These are phyloP conservation scores for Herpetotheres cachinnans DNA, from an alignment of 2,113 vertebrate species.

Conservation along the genomic window DNA sequence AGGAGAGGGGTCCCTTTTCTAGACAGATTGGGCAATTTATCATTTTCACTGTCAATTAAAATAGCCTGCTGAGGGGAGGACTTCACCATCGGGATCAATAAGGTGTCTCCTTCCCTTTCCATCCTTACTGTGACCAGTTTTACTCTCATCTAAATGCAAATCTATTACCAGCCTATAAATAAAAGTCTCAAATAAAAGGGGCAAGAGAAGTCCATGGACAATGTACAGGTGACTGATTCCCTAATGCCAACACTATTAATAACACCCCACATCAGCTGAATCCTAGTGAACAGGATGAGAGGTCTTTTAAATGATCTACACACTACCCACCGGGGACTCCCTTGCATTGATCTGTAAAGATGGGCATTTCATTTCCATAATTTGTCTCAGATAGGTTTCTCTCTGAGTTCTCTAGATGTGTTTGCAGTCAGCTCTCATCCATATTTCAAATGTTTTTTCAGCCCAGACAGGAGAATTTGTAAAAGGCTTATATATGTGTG, in stretches of 20 bases:
- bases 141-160: slow-evolving; percentile 27
- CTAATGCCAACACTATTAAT: background rate
- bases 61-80: background rate
- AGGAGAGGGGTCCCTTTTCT: background rate
- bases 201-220: background rate
- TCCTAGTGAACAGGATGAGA: background rate
- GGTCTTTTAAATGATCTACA: slow-evolving; percentile 33
- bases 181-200: background rate
- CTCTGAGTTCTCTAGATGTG: background rate
- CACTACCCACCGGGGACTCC: background rate
- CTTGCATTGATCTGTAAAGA: slow-evolving; percentile 39
- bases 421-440: slow-evolving; percentile 11
- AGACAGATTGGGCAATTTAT: background rate
- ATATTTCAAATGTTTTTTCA: background rate
- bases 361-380: slow-evolving; percentile 49
- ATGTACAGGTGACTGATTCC: background rate
- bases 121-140: background rate
- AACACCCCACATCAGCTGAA: background rate
- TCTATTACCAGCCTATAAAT: background rate
- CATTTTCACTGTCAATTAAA: background rate
- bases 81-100: background rate
- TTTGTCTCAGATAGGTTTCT: background rate
- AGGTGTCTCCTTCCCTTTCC: background rate
- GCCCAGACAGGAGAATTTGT: background rate
- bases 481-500: background rate